Base-by-base conservation (phyloP, 1,140 invertebrate genomes). In the Medauroidea extradentata region DNA sequence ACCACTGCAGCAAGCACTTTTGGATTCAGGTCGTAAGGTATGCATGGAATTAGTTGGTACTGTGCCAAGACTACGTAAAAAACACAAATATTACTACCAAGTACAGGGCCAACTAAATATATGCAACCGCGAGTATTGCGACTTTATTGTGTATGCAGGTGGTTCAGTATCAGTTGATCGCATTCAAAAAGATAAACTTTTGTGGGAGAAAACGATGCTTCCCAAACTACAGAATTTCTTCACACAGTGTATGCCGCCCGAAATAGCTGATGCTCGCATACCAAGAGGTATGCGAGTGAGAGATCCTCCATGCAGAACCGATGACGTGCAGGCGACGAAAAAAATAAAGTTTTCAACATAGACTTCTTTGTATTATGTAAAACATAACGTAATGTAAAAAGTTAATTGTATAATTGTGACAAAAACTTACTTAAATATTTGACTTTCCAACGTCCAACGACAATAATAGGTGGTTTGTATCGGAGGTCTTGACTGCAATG, bases 221-320 rank as follows among this genome's bases (percentile, higher is more conserved):
- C n/a, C n/a, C n/a, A 63, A 60, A 58, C 19, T 63, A 14, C 14
- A 25, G 9, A 34, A 46, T 2, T 53, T 53, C 34, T 53, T 16
- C 18, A 9, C 23, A 3, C 5, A 53, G 11, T 53, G 9, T 21
- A 14, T 53, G 24, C 19, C 23, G n/a, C 52, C 52, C 2, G 52
- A 53, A 7, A 14, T 42, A 29, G 50, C 25, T 29, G 50, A 52
- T 52, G 19, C 21, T 18, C 19, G 8, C 9, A 18, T 23, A 18
- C 19, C 19, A 4, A 21, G 50, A 24, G 18, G 19, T 0, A 23
- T 50, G 38, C 11, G 19, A 1, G 24, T 49, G 18, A 24, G 58
- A 0, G 59, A 60, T 27, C 57, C 57, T n/a, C 29, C n/a, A n/a
- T 34, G 11, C 29, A 34, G 4, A 34, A 34, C 11, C 4, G 29